Percentiles rank a stretch among this genome's conserved stretches.
These are phyloP conservation scores for Agrochola lychnidis DNA, from an alignment of 2,888 invertebrate genomes.

Conservation along the genomic window DNA sequence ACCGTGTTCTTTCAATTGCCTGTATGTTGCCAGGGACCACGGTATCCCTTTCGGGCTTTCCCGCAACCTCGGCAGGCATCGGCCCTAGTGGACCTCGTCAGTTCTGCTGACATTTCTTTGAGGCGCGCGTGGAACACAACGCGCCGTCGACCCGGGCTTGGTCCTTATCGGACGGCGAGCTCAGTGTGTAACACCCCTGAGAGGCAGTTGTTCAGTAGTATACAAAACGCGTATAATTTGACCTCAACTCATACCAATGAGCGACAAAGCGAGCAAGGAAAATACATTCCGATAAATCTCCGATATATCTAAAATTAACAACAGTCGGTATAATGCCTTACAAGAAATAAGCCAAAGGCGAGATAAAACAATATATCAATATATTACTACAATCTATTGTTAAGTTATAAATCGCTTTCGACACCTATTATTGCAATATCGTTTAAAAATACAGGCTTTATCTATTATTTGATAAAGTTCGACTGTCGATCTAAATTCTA, in stretches of 20 bases:
- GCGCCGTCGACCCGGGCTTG: no score
- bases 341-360: conserved; percentile 59
- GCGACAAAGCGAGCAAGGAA: conserved; percentile 50
- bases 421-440: conserved; percentile 65
- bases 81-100: no score
- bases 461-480: conserved; percentile 54
- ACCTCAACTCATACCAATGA: conserved; percentile 36
- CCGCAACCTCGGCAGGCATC: no score
- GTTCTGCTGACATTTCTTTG: no score
- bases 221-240: conserved; percentile 12
- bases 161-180: no score
- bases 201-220: neutral
- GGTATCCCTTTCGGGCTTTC: no score
- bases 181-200: neutral
- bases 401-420: conserved; percentile 65
- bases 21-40: no score
- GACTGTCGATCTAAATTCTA: conserved; percentile 41
- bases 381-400: conserved; percentile 64
- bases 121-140: no score
- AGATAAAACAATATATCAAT: conserved; percentile 60
- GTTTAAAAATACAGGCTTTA: conserved; percentile 58
- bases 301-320: conserved; percentile 46
- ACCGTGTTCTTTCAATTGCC: no score
- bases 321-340: conserved; percentile 48
- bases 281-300: conserved; percentile 48